These are phyloP conservation scores for Chrysogorgia sp. DNA, from an alignment of 92 coral and sea anemone species.

Conservation along the genomic window DNA sequence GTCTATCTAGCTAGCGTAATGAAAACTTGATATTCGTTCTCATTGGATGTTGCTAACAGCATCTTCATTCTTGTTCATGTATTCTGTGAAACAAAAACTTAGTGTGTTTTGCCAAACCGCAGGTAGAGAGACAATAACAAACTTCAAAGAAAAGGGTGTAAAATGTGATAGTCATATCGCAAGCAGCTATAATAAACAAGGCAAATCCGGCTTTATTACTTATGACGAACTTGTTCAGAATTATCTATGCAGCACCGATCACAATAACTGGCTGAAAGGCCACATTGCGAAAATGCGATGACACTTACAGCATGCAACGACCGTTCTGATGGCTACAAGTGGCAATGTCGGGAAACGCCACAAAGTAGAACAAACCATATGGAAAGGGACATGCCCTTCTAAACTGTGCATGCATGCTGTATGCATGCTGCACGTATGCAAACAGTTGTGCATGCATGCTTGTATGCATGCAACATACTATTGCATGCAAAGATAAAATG, in stretches of 20 bases:
- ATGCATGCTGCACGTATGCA: too few relatives aligned
- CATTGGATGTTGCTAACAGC: too few relatives aligned
- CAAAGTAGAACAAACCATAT: conserved; percentile 24
- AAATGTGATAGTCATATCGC: conserved; percentile 9
- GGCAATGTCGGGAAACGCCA: conserved; percentile 37
- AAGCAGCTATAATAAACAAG: conserved; percentile 29
- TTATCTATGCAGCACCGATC: conserved; percentile 29
- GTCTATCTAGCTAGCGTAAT: too few relatives aligned
- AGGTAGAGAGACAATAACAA: background rate
- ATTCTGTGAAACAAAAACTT: conserved; percentile 14
- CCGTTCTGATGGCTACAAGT: conserved; percentile 41
- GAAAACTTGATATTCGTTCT: too few relatives aligned
- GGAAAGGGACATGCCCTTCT: conserved; percentile 22
- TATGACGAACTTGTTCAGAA: conserved; percentile 42
- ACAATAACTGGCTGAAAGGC: conserved; percentile 34
- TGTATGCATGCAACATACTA: too few relatives aligned
- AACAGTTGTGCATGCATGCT: too few relatives aligned
- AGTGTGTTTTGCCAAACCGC: conserved; percentile 21
- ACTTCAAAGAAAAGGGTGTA: conserved; percentile 22
- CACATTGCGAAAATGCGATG: conserved; percentile 25
- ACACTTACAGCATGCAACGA: conserved; percentile 12
- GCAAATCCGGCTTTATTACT: conserved; percentile 18
- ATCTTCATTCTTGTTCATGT: conserved; percentile 11
- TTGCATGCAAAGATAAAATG: too few relatives aligned
- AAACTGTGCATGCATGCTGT: too few relatives aligned